Evolutionary conservation across 2,113 vertebrate genomes (phyloP), one percentile per base, ranked within the genome.

Genomic region (Eleginops maclovinus): DNA sequence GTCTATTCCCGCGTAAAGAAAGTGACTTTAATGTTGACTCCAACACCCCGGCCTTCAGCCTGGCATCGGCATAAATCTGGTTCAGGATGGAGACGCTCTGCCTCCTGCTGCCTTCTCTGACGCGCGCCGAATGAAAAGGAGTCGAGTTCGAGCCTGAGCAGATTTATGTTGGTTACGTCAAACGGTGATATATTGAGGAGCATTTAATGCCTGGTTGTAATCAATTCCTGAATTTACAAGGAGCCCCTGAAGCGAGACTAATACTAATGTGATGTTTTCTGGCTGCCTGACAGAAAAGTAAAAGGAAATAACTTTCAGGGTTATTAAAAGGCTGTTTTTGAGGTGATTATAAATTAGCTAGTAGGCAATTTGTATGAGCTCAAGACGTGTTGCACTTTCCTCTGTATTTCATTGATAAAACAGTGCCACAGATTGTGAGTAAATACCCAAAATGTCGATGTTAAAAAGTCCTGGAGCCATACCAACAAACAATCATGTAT

Each of bases 131-230:
- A 82, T 62, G n/a, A 76, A 47, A 86, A 81, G 54, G 5, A 28
- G 19, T 26, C 40, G 11, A 41, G 47, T 58, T 76, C 61, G 59
- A 41, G 56, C 77, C 66, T 22, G 24, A 82, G 66, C 58, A 69
- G 63, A 72, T 84, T 74, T 74, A 63, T 77, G 43, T 71, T 40
- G 41, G 41, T 1, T 36, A 56, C 76, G 58, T 79, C 67, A 76
- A 87, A 71, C 46, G 2, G 54, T 56, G 72, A 87, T 77, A 40
- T 77, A 88, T 65, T 54, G 81, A 43, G n/a, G 53, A 77, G 43
- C 43, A 21, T 86, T 81, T 63, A 79, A 85, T 56, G 49, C 59
- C 46, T 53, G 31, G 65, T 71, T 83, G 46, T 81, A 85, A 83
- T 87, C 74, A 71, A 81, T 82, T 41, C 5, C 70, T 72, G 76